Evolutionary conservation across 2,797 vertebrate species (phyloP).

Genomic region (Graptemys geographica): DNA sequence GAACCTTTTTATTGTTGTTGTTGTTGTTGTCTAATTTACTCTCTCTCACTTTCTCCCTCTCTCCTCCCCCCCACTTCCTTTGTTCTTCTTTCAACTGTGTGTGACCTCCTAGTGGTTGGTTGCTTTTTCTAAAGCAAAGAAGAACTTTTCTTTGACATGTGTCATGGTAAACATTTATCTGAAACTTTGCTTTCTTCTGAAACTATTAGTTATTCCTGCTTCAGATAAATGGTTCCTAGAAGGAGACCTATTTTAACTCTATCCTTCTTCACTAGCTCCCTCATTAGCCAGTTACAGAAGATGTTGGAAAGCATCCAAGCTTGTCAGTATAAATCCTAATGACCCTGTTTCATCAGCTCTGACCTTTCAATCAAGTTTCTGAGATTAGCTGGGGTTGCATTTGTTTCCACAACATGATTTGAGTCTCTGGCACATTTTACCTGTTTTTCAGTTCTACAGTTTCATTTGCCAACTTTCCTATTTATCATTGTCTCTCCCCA

Average conservation of each 20-base stretch:
- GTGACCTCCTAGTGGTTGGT: background rate
- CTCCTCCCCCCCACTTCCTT: background rate
- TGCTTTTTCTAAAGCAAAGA: background rate
- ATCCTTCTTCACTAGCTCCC: slow-evolving; percentile 27
- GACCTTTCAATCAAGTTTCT: background rate
- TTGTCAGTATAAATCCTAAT: slow-evolving; percentile 53
- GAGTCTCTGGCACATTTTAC: background rate
- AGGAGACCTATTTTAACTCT: slow-evolving; percentile 62
- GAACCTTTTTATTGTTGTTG: rapidly evolving
- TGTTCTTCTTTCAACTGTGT: background rate
- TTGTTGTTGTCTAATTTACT: background rate
- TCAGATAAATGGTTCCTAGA: slow-evolving; percentile 30
- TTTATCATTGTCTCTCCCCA: background rate
- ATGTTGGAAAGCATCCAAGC: slow-evolving; percentile 48
- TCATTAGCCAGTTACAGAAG: background rate
- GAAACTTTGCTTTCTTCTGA: background rate
- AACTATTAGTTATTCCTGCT: background rate
- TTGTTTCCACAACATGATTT: slow-evolving; percentile 28
- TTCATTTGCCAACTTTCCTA: background rate
- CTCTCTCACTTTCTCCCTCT: background rate
- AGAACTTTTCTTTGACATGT: background rate
- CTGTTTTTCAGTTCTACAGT: background rate
- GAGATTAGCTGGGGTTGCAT: background rate
- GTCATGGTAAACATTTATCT: background rate
- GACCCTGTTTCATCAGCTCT: slow-evolving; percentile 63